Conservation (phyloP, 2,888 invertebrate genomes). For the Epinotia demarniana region DNA sequence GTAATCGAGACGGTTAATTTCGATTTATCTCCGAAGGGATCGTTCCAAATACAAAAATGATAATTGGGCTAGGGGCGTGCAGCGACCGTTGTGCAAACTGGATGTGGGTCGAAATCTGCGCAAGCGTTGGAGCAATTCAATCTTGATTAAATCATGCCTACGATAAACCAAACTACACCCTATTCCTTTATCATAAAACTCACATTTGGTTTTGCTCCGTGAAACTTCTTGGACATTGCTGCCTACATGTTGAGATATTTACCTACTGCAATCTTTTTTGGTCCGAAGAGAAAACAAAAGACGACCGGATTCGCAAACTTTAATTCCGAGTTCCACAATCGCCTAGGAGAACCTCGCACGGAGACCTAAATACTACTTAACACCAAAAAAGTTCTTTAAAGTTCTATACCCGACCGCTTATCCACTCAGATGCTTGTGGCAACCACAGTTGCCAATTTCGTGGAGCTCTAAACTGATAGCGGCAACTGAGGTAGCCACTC, state of each 20-base stretch:
- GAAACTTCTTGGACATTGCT: slow-evolving; percentile 5
- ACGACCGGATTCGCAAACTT: neutral
- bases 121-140: slow-evolving; percentile 34
- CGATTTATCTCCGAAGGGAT: slow-evolving; percentile 34
- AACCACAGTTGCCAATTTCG: no score
- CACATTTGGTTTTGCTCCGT: neutral
- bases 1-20: slow-evolving; percentile 14
- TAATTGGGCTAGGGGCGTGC: slow-evolving; percentile 41
- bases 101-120: slow-evolving; percentile 42
- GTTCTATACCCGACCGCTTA: neutral
- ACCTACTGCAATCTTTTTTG: slow-evolving; percentile 13
- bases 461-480: no score
- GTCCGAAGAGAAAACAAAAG: slow-evolving; percentile 11
- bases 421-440: no score
- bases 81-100: slow-evolving; percentile 41
- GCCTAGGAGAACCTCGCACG: neutral
- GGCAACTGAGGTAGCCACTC: no score
- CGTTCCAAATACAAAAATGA: slow-evolving; percentile 41
- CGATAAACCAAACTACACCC: slow-evolving; percentile 17
- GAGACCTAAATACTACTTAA: neutral
- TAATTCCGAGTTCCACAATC: neutral
- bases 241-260: slow-evolving; percentile 4
- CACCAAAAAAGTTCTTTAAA: neutral
- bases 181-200: neutral
- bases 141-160: slow-evolving; percentile 29